Evolutionary conservation across 53 echinoderm and acorn worm genomes (phyloP), one percentile per base, ranked within the genome.

Genomic region (Temnopleurus reevesii): DNA sequence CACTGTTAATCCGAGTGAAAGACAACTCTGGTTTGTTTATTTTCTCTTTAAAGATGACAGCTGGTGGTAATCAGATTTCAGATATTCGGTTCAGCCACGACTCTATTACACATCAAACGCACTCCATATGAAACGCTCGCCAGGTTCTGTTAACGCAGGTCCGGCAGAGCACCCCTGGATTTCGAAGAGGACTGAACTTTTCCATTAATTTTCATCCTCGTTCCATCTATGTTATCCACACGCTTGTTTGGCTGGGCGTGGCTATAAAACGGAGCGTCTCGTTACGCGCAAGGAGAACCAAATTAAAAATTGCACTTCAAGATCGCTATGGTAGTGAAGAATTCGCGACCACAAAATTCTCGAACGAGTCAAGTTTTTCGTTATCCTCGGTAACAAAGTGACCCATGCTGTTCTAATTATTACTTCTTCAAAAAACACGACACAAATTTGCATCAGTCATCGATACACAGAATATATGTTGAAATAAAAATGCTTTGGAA

Each of bases 1-100:
- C 88, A 87, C 88, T 87, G 88, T 87, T 87, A 66, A 87, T 87
- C 88, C 88, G 88, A 87, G 88, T 87, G 88, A 87, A 87, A 87
- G 88, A 87, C 88, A 21, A 87, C 88, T 87, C 88, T 66, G 46
- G 13, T 77, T 33, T 8, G 34, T 71, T 36, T 71, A 19, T 71
- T 49, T 49, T 49, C 49, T 15, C 38, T 6, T 58, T 71, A n/a
- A 71, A 36, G 27, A 66, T 87, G 71, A 87, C 88, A 87, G 88
- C 88, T 87, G 83, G 85, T 59, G 59, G 49, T 44, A 24, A 71
- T 87, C 71, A 65, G n/a, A 87, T 87, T 87, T 87, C 88, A 87
- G 88, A 66, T 53, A 34, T 51, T n/a, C 88, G n/a, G 66, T 87
- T 87, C 88, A 87, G 88, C 88, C 88, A 66, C 64, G 36, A 71